Percentiles rank a stretch among this genome's conserved stretches.
phyloP scores from a whole-genome alignment of 53 echinoderm and acorn worm genomes.

The Paracentrotus lividus region DNA sequence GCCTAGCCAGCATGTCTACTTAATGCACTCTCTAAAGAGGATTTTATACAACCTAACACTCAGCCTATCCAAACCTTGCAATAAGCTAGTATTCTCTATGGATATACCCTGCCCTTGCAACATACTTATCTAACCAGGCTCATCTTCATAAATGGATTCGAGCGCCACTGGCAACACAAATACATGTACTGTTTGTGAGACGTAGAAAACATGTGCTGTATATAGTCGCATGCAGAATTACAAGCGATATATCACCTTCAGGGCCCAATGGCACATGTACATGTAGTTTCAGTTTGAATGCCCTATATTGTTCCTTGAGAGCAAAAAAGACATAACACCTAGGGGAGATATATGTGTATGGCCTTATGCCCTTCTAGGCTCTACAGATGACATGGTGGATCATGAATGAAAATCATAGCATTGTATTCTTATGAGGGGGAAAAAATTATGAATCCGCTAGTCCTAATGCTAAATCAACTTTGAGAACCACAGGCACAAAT shows the following conservation, averaged over 20 bases:
- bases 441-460: too few relatives aligned
- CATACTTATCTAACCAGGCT: background rate
- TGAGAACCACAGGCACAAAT: too few relatives aligned
- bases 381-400: too few relatives aligned
- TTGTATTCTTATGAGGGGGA: too few relatives aligned
- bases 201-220: constrained; percentile 10
- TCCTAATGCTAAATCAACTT: too few relatives aligned
- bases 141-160: constrained; percentile 61
- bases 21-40: constrained; percentile 10
- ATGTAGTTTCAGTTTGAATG: constrained; percentile 7
- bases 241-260: background rate
- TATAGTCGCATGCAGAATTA: background rate
- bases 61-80: background rate
- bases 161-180: constrained; percentile 17
- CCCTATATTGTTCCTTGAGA: too few relatives aligned
- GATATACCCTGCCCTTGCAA: background rate
- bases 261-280: background rate
- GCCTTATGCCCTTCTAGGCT: too few relatives aligned
- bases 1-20: background rate
- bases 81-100: background rate
- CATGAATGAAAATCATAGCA: too few relatives aligned
- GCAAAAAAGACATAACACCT: too few relatives aligned
- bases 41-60: constrained; percentile 15
- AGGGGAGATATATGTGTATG: too few relatives aligned
- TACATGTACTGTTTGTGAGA: background rate